Conservation (phyloP, 1,140 invertebrate genomes). For the Drosophila tristis region DNA sequence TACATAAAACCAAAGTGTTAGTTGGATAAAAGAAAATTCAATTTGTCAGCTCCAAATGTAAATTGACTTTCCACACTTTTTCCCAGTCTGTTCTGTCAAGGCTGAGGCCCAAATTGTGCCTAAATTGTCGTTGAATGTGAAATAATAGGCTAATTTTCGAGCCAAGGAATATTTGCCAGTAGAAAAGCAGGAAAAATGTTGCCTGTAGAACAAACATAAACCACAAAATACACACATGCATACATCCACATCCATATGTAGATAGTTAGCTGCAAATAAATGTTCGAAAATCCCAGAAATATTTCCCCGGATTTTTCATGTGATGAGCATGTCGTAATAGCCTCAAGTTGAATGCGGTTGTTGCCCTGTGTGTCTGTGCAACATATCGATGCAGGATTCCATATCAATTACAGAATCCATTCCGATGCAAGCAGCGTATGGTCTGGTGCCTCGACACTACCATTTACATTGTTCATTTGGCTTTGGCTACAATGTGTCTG, state of each 20-base stretch:
- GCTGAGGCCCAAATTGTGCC: conserved; percentile 37
- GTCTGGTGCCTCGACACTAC: conserved; percentile 31
- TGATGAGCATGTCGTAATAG: conserved; percentile 7
- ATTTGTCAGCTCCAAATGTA: conserved; percentile 63
- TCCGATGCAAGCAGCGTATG: conserved; percentile 5
- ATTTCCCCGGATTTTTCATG: conserved; percentile 43
- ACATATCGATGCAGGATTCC: conserved; percentile 15
- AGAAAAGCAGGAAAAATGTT: background rate
- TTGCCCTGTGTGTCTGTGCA: conserved; percentile 19
- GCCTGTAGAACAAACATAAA: conserved; percentile 2
- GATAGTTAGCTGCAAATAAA: conserved; percentile 32
- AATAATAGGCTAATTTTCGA: conserved; percentile 39
- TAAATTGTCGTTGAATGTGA: conserved; percentile 49
- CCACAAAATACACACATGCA: conserved; percentile 28
- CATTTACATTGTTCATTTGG: conserved; percentile 52
- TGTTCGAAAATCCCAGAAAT: conserved; percentile 39
- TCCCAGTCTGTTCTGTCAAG: conserved; percentile 3
- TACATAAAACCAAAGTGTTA: conserved; percentile 66
- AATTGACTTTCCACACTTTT: conserved; percentile 55
- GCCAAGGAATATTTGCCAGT: conserved; percentile 1
- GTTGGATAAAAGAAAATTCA: conserved; percentile 67
- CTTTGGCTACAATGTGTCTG: conserved; percentile 20
- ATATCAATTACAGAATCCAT: conserved; percentile 52
- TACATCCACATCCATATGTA: too few species aligned
- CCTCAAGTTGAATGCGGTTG: conserved; percentile 29